phyloP scores from a whole-genome alignment of 2,113 vertebrate genomes.

The Anseranas semipalmata region DNA sequence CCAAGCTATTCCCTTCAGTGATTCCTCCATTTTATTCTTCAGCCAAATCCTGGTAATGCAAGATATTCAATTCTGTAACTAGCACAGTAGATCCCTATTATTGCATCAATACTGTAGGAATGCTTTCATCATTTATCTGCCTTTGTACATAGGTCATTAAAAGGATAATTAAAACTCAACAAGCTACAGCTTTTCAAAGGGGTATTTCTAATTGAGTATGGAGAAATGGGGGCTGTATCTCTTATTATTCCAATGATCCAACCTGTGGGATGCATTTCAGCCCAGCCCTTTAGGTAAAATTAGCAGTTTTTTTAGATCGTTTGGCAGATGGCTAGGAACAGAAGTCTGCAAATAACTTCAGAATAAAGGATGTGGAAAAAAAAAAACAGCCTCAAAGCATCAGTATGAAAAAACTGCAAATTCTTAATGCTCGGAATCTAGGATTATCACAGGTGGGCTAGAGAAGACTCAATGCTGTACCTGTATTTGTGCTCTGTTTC shows the following conservation, averaged over 20 bases:
- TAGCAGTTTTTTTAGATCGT: background rate
- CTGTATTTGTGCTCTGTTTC: slow-evolving; percentile 97
- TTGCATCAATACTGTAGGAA: background rate
- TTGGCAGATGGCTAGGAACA: background rate
- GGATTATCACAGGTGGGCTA: background rate
- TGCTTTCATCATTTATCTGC: background rate
- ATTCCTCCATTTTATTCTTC: background rate
- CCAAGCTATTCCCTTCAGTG: background rate
- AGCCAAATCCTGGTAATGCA: fast-evolving
- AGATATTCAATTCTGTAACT: fast-evolving
- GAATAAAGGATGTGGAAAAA: background rate
- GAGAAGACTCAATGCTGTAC: slow-evolving; percentile 60
- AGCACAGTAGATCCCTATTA: background rate
- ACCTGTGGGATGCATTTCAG: background rate
- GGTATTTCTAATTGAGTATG: background rate
- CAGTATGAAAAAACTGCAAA: background rate
- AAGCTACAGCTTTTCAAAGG: background rate
- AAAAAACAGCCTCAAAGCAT: background rate
- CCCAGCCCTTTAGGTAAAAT: background rate
- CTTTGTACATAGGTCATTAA: background rate
- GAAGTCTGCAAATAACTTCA: background rate
- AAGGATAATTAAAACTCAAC: background rate
- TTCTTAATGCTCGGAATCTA: background rate
- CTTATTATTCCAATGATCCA: background rate
- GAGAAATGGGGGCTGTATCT: background rate